phyloP scores from a whole-genome alignment of 1,140 invertebrate species.

The Pseudomyrmex cubaensis region DNA sequence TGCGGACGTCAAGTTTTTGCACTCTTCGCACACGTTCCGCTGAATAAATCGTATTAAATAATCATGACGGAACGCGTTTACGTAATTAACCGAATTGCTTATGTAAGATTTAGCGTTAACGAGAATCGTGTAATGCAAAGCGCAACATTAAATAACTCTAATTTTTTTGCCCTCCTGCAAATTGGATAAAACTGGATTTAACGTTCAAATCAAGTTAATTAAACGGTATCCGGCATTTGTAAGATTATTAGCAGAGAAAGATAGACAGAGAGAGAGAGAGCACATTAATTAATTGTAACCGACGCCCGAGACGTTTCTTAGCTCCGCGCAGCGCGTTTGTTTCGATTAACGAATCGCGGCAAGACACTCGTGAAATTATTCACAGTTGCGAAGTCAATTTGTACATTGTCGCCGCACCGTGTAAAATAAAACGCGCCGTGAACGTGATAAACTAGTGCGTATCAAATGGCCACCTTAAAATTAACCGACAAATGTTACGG shows the following conservation, averaged over 20 bases:
- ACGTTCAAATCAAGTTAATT: conserved; percentile 37
- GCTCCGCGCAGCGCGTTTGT: background rate
- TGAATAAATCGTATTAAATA: background rate
- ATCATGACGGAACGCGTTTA: background rate
- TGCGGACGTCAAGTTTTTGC: background rate
- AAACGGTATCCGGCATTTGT: conserved; percentile 33
- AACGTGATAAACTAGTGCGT: conserved; percentile 1
- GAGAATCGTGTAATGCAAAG: conserved; percentile 1
- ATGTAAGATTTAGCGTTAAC: conserved; percentile 13
- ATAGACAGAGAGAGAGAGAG: no score
- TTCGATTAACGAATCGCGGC: conserved; percentile 32
- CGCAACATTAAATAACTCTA: conserved; percentile 24
- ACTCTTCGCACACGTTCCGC: background rate
- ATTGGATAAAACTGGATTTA: conserved; percentile 23
- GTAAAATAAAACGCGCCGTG: background rate
- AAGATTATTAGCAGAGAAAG: background rate
- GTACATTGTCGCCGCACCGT: background rate
- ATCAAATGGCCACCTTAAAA: conserved; percentile 9
- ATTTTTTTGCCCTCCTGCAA: conserved; percentile 6
- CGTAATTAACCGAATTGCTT: background rate
- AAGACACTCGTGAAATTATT: conserved; percentile 24
- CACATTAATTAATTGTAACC: conserved; percentile 9
- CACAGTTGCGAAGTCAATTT: conserved; percentile 17
- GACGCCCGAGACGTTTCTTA: conserved; percentile 12
- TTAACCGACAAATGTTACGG: conserved; percentile 2